Percentiles rank a stretch among this genome's conserved stretches.
These are phyloP conservation scores for Nipponia nippon DNA, from an alignment of 2,113 vertebrate genomes.

Conservation along the genomic window DNA sequence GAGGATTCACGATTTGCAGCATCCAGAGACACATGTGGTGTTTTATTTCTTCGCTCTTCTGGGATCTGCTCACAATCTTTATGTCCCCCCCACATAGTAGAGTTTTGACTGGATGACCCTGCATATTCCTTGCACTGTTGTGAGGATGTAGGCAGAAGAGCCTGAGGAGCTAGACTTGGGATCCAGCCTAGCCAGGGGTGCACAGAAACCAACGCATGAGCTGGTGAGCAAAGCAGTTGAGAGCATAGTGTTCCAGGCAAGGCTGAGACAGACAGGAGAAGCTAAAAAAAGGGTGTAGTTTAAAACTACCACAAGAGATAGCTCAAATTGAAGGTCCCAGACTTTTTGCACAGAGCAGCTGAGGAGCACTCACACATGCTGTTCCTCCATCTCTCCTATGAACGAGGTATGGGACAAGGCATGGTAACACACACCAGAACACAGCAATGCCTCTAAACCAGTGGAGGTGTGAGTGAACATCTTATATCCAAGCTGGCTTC, in stretches of 20 bases:
- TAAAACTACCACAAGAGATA: not conserved
- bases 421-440: not conserved
- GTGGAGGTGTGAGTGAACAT: not conserved
- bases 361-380: not conserved
- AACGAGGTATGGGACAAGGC: not conserved
- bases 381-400: not conserved
- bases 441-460: not conserved
- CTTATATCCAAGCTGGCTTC: not conserved
- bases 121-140: not conserved
- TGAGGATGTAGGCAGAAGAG: not conserved
- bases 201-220: not conserved
- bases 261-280: not conserved
- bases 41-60: not conserved
- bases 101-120: not conserved
- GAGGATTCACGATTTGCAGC: not conserved
- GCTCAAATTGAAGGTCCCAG: not conserved
- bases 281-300: not conserved
- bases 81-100: fast-evolving
- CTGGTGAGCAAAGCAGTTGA: not conserved
- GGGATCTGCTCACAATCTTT: not conserved
- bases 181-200: not conserved
- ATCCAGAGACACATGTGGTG: not conserved
- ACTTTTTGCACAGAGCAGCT: not conserved
- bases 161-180: not conserved
- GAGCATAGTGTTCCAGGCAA: not conserved